Conservation (phyloP, 2,797 vertebrate species). For the Hypotaenidia okinawae region DNA sequence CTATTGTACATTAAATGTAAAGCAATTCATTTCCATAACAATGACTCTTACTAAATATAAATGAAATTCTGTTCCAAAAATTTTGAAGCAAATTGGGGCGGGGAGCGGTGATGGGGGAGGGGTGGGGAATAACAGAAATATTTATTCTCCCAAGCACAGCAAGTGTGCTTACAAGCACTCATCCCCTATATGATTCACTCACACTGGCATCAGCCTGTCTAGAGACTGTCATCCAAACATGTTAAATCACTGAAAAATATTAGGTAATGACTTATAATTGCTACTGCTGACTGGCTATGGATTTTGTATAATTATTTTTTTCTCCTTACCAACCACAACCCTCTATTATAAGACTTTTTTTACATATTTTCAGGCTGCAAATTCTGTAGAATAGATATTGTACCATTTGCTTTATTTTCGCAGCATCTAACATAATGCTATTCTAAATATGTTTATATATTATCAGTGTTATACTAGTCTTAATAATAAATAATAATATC, state of each 20-base stretch:
- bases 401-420: not conserved
- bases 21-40: constrained; percentile 74
- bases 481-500: constrained; percentile 8
- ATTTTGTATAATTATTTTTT: not conserved
- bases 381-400: not conserved
- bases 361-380: not conserved
- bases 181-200: not conserved
- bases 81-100: constrained; percentile 56
- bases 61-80: constrained; percentile 62
- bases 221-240: not conserved
- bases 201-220: not conserved
- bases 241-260: not conserved
- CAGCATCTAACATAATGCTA: not conserved
- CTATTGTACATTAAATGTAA: constrained; percentile 69
- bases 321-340: not conserved
- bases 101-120: too few species aligned
- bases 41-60: constrained; percentile 72
- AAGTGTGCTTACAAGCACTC: not conserved
- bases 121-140: constrained; percentile 13
- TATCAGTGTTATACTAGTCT: not conserved
- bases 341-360: not conserved
- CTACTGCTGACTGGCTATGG: not conserved
- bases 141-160: constrained; percentile 31
- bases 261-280: constrained; percentile 16
- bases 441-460: not conserved